A percentile compares a stretch with the other conserved stretches of the same genome.
Conservation (phyloP, 2,888 invertebrate genomes). For the Scaptomyza cyrtandrae region DNA sequence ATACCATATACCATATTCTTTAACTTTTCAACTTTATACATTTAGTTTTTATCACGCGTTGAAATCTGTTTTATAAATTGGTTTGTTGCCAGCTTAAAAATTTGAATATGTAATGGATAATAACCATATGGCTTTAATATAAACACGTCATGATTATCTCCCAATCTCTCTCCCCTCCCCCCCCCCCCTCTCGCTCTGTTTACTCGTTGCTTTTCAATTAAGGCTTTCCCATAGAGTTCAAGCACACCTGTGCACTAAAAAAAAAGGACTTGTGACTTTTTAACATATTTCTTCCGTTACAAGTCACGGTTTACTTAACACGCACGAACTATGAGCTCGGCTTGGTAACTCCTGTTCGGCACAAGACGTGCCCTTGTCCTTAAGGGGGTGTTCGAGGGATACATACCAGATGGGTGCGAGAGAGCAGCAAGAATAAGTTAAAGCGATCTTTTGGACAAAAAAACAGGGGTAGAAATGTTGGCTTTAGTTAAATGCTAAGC, state of each 20-base stretch:
- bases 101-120: conserved; percentile 51
- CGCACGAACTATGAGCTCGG: conserved; percentile 24
- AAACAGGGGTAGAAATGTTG: conserved; percentile 40
- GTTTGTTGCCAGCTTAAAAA: conserved; percentile 64
- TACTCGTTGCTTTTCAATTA: conserved; percentile 48
- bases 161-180: neutral
- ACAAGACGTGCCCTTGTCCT: conserved; percentile 36
- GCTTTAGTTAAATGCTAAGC: conserved; percentile 36
- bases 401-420: conserved; percentile 15
- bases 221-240: conserved; percentile 38
- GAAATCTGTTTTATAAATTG: conserved; percentile 53
- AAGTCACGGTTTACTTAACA: conserved; percentile 61
- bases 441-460: conserved; percentile 3
- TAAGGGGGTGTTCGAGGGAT: conserved; percentile 15
- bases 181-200: too few relatives aligned
- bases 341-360: neutral
- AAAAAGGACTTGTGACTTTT: conserved; percentile 44
- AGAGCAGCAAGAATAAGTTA: conserved; percentile 24
- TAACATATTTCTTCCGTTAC: conserved; percentile 60
- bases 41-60: conserved; percentile 53
- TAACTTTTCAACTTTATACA: conserved; percentile 43
- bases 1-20: conserved; percentile 11
- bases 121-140: conserved; percentile 14
- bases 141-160: conserved; percentile 19
- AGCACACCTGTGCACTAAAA: conserved; percentile 45